These are phyloP conservation scores for Thunnus maccoyii DNA, from an alignment of 2,113 vertebrate genomes.

Conservation along the genomic window DNA sequence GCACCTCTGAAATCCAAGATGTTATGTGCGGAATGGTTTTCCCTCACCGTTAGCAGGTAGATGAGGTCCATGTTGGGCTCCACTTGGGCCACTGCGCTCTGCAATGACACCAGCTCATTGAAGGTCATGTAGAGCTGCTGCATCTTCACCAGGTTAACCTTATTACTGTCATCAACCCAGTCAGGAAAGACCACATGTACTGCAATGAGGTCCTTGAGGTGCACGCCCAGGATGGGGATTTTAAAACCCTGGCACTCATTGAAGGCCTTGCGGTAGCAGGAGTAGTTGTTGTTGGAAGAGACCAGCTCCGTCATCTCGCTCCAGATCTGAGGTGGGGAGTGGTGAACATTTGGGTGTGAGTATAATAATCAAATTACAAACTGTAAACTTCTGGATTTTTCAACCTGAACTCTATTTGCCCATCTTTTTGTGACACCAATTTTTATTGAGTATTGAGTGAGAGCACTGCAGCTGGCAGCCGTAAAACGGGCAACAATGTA, in stretches of 20 bases:
- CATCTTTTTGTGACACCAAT: too few relatives aligned
- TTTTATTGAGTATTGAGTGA: too few relatives aligned
- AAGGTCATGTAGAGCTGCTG: slow-evolving; percentile 96
- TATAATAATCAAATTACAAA: not conserved
- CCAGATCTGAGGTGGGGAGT: slow-evolving; percentile 88
- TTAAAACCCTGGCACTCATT: slow-evolving; percentile 93
- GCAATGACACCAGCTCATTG: slow-evolving; percentile 94
- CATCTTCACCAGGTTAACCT: slow-evolving; percentile 98
- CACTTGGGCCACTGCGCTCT: slow-evolving; percentile 91
- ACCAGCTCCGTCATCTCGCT: slow-evolving; percentile 97
- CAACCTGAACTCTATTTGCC: too few relatives aligned
- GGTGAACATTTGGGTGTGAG: not conserved
- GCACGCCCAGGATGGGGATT: slow-evolving; percentile 97
- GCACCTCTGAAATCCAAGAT: too few relatives aligned
- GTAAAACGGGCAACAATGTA: too few relatives aligned
- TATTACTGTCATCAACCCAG: slow-evolving; percentile 90
- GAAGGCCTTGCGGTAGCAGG: slow-evolving; percentile 95
- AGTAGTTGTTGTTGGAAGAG: slow-evolving; percentile 97
- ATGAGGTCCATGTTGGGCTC: slow-evolving; percentile 98
- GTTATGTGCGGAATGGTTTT: not conserved
- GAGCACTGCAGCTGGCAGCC: too few relatives aligned
- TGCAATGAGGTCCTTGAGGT: slow-evolving; percentile 97
- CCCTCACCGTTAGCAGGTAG: slow-evolving; percentile 93
- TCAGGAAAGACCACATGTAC: slow-evolving; percentile 97
- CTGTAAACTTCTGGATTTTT: too few relatives aligned